Base-by-base conservation (phyloP, 2,113 vertebrate species). In the Thalassoma bifasciatum region DNA sequence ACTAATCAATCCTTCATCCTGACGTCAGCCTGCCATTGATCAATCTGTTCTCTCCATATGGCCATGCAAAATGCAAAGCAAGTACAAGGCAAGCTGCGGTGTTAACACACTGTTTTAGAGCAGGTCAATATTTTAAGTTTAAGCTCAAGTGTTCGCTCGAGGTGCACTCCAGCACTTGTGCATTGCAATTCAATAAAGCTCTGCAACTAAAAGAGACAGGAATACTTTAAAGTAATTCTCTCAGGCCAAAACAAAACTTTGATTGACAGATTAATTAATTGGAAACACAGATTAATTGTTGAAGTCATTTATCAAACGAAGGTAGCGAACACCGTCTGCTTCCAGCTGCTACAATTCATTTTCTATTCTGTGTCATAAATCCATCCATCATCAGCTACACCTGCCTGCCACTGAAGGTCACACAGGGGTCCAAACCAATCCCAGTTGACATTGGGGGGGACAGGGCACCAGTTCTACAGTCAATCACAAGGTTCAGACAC, bases 1-100 rank as follows among this genome's bases (percentile, higher is more conserved):
- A 49, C n/a, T 2, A 60, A 52, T 26, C 23, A n/a, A 58, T 72
- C 52, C 38, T 54, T 79, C 62, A 72, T 68, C 26, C 44, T 54
- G 52, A 34, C 30, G 62, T 68, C 65, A 40, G 67, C 23, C n/a
- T 8, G 10, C 58, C 62, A 63, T 42, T 51, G 37, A 75, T 75
- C 42, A 76, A 64, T 36, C 37, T 8, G 19, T 70, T 74, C 60
- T 51, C 53, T 66, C 17, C n/a, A 36, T 54, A 22, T 22, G 22
- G 49, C 36, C 36, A 42, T 30, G 10, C 52, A 54, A 59, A 53
- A 78, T 58, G 38, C 54, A 56, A 59, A 70, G 36, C n/a, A 40
- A n/a, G 42, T 7, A 7, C 8, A 13, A 58, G 19, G 19, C 54
- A 36, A 57, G 26, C 53, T 10, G 16, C 11, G 26, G 34, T 56